Evolutionary conservation across 2,797 vertebrate species (phyloP), one percentile per base, ranked within the genome.

Genomic region (Lophius americanus): DNA sequence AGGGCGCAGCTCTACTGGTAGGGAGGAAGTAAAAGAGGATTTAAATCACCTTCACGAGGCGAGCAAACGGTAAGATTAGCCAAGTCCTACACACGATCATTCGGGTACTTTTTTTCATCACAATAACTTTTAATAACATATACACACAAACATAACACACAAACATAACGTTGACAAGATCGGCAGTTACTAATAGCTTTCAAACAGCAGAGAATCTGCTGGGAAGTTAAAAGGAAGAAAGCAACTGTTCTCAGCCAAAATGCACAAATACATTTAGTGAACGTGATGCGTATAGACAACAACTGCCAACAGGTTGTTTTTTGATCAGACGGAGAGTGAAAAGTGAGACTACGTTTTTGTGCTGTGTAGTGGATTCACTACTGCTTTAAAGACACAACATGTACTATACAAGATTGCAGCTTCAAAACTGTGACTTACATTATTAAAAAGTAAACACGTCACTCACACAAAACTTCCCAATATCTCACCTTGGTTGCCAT

Each of bases 401-500:
- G 33, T 7, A 1, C 6, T 9, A 12, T 8, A 1, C 47, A 46
- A 33, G 44, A 57, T 58, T 71, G 68, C 56, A 63, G 59, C 56
- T 42, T 41, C 35, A 61, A 62, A 6, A 6, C 39, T 32, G 48
- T 10, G 32, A 75, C 48, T 63, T 37, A 42, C 8, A 2, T 56
- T 36, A 41, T 37, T 32, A 50, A 33, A 58, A 64, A 60, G 54
- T 51, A 66, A 77, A 85, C 14, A 37, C 13, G 7, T 74, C 78
- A 76, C 58, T 75, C 62, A 61, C 33, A 41, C 58, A 68, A 61
- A 76, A 81, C 59, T 46, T 79, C 71, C 83, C 81, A 79, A 68
- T 83, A 53, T 81, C 96, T 95, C 91, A 99, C 97, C 97, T 96
- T 96, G 97, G 94, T 94, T 97, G 92, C 95, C 96, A 93, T 98